Percentiles rank a stretch among this genome's conserved stretches.
Conservation (phyloP, 2,888 invertebrate genomes). For the Syrista parreyssii region DNA sequence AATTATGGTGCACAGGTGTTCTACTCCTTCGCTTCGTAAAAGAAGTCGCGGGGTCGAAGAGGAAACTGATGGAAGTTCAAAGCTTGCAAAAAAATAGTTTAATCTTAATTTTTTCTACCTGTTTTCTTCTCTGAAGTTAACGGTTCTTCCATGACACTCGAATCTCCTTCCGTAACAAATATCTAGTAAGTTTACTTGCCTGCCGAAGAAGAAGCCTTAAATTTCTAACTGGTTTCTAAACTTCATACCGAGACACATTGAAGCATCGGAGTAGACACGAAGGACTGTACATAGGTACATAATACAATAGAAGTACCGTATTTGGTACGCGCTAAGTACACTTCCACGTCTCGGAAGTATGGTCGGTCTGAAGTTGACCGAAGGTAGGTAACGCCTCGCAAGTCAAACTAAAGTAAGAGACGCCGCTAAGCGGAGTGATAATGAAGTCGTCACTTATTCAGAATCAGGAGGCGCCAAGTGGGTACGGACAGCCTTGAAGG, state of each 20-base stretch:
- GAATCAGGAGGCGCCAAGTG: constrained; percentile 41
- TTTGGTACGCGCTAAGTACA: background rate
- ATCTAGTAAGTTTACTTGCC: background rate
- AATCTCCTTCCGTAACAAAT: background rate
- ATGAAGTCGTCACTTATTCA: constrained; percentile 43
- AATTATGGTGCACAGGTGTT: background rate
- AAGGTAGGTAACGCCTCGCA: constrained; percentile 17
- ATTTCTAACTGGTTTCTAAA: background rate
- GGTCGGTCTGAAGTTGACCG: background rate
- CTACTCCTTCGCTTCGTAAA: background rate
- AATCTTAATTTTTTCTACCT: fast-evolving
- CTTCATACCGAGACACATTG: background rate
- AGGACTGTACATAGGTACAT: constrained; percentile 1
- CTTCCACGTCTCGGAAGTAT: background rate
- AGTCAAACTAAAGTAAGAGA: constrained; percentile 14
- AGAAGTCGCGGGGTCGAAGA: background rate
- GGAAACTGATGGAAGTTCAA: background rate
- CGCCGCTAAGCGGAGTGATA: constrained; percentile 23
- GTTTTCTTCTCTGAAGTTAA: background rate
- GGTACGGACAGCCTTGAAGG: constrained; percentile 27
- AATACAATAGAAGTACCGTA: background rate
- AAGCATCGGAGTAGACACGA: background rate
- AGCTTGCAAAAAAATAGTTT: background rate
- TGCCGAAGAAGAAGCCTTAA: background rate
- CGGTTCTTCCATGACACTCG: background rate